Conservation (phyloP, 2,113 vertebrate species). For the Perca schrenkii region DNA sequence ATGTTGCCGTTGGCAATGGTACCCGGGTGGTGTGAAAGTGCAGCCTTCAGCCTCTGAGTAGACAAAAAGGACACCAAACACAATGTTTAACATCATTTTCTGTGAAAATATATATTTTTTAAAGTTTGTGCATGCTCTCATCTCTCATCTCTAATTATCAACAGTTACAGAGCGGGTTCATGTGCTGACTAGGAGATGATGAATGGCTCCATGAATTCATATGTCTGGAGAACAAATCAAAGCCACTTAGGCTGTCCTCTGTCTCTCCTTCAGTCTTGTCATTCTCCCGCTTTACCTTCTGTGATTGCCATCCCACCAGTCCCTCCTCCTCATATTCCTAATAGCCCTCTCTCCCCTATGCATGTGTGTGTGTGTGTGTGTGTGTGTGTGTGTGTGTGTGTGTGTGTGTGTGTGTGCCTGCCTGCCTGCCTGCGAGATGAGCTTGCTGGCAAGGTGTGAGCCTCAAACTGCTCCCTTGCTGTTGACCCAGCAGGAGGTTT, state of each 20-base stretch:
- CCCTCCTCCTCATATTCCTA: slow-evolving; percentile 72
- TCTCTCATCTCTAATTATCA: slow-evolving; percentile 52
- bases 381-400: no score
- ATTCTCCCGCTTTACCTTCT: slow-evolving; percentile 61
- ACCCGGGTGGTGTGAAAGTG: slow-evolving; percentile 95
- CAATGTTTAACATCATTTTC: slow-evolving; percentile 12
- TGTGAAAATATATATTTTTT: not conserved
- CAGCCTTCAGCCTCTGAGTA: slow-evolving; percentile 96
- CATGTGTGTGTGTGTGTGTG: slow-evolving; percentile 1
- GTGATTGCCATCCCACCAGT: slow-evolving; percentile 46
- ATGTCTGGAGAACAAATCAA: slow-evolving; percentile 73
- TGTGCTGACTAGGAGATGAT: slow-evolving; percentile 57
- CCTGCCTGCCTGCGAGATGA: slow-evolving; percentile 44
- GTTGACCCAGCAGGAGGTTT: slow-evolving; percentile 70
- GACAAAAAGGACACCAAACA: slow-evolving; percentile 66
- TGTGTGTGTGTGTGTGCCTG: not conserved
- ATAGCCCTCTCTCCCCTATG: slow-evolving; percentile 45
- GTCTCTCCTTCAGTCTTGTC: slow-evolving; percentile 78
- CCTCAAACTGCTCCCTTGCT: slow-evolving; percentile 52
- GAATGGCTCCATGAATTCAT: slow-evolving; percentile 73
- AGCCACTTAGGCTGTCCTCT: slow-evolving; percentile 78
- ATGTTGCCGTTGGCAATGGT: slow-evolving; percentile 96
- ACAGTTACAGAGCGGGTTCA: slow-evolving; percentile 34
- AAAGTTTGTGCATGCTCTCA: slow-evolving; percentile 11
- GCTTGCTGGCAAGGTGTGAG: slow-evolving; percentile 44